Evolutionary conservation across 2,888 invertebrate species (phyloP), one percentile per base, ranked within the genome.

Genomic region (Netelia fuscicornis): DNA sequence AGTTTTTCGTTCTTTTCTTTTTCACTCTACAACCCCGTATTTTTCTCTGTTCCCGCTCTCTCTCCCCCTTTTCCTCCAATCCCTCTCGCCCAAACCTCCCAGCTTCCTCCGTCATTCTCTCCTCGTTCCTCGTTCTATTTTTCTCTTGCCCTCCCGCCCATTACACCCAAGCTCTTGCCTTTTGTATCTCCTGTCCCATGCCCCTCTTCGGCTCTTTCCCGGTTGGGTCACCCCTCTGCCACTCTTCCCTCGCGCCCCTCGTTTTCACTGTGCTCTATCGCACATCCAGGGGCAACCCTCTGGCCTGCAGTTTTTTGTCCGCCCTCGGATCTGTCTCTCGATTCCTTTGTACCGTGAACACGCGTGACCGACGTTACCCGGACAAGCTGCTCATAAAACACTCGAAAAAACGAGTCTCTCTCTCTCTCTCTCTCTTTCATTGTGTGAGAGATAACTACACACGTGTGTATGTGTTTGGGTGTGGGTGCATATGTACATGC

Each of bases 121-220:
- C 76, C 80, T 80, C 77, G 78, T 83, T 81, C 65, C 70, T 75
- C 78, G 77, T 86, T 86, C 81, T 75, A 79, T 83, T 80, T 86
- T 68, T 72, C 83, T 52, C 70, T 83, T 64, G 54, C 52, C 58
- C 44, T 65, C 44, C 71, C 25, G 58, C 8, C 68, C 67, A 25
- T 30, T 54, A 37, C 62, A 52, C 58, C 42, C 56, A 64, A 60
- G 64, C 75, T 62, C 64, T 60, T 37, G n/a, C 65, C 44, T 58
- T 72, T 80, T 75, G 75, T 79, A 71, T 75, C 71, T 20, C 56
- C 56, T 70, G 20, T 48, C 42, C 42, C 54, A 56, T 54, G 54
- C 52, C 54, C 30, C 30, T 30, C 30, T 56, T 37, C 42, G 25
- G 52, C 44, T 54, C 44, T 58, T 30, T 71, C 44, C 64, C 62